Evolutionary conservation across 2,888 invertebrate species (phyloP).

Genomic region (Eretmocerus hayati): DNA sequence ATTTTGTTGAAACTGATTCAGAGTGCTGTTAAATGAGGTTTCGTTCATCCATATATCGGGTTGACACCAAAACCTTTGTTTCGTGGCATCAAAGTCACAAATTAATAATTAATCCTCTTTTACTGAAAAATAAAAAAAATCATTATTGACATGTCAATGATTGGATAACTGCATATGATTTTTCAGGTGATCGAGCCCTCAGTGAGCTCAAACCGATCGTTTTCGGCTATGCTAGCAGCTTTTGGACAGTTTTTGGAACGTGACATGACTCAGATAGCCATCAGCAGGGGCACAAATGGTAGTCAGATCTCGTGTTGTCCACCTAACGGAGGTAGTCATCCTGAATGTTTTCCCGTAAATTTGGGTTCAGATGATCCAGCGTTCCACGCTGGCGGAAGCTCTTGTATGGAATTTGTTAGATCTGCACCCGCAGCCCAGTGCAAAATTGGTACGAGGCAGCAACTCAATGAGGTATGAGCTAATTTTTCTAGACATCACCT

Average conservation of each 20-base stretch:
- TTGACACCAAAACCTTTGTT: no score
- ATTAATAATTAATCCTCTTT: no score
- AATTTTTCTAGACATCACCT: no score
- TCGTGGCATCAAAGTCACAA: no score
- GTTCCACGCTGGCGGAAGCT: constrained; percentile 59
- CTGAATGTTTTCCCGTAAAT: constrained; percentile 74
- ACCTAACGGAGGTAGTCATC: constrained; percentile 50
- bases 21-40: no score
- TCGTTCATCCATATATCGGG: no score
- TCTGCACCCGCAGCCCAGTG: constrained; percentile 75
- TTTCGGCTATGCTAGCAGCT: constrained; percentile 78
- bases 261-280: constrained; percentile 77
- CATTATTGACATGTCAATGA: no score
- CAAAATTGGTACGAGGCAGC: constrained; percentile 72
- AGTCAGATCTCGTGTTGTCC: constrained; percentile 66
- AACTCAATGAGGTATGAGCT: constrained; percentile 71
- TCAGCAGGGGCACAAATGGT: constrained; percentile 66
- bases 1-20: no score
- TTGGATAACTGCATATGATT: no score
- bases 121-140: no score
- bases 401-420: constrained; percentile 80
- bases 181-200: constrained; percentile 63
- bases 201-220: constrained; percentile 65
- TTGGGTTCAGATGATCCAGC: constrained; percentile 63
- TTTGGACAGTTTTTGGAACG: constrained; percentile 88